phyloP scores from a whole-genome alignment of 2,888 invertebrate species.

The Eumerus sabulonum region DNA sequence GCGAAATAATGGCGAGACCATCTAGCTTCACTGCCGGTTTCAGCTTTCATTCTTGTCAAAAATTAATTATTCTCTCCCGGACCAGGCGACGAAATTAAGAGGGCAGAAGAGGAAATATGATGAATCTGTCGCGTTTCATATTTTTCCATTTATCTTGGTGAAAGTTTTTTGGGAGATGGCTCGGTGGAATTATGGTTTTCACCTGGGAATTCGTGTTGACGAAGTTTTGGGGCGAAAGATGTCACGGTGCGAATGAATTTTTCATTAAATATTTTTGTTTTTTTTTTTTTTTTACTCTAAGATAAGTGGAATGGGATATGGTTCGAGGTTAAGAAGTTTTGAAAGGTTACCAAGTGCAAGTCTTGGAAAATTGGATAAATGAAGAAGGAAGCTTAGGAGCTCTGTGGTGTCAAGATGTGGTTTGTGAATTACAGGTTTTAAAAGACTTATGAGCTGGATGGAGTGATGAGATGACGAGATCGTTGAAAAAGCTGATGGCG shows the following conservation, averaged over 20 bases:
- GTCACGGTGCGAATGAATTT: slow-evolving; percentile 36
- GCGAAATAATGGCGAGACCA: no score
- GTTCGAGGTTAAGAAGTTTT: no score
- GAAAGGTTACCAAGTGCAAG: no score
- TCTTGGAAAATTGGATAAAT: no score
- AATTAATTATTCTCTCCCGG: slow-evolving; percentile 35
- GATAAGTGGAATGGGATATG: no score
- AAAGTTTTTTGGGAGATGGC: slow-evolving; percentile 6
- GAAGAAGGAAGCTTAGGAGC: no score
- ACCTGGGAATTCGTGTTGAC: slow-evolving; percentile 38
- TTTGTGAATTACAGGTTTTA: no score
- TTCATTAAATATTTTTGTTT: slow-evolving; percentile 27
- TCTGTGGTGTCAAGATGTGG: no score
- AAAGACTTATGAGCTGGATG: no score
- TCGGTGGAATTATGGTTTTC: slow-evolving; percentile 29
- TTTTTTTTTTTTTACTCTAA: neutral
- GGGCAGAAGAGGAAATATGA: slow-evolving; percentile 15
- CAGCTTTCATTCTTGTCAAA: slow-evolving; percentile 44
- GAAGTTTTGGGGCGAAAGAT: slow-evolving; percentile 10
- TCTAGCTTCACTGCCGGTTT: neutral
- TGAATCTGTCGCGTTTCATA: slow-evolving; percentile 25
- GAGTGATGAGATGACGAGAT: no score
- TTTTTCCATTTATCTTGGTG: slow-evolving; percentile 13
- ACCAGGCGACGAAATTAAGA: neutral
- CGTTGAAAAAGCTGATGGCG: no score